These are phyloP conservation scores for Podarcis cretensis DNA, from an alignment of 2,113 vertebrate genomes.

Conservation along the genomic window DNA sequence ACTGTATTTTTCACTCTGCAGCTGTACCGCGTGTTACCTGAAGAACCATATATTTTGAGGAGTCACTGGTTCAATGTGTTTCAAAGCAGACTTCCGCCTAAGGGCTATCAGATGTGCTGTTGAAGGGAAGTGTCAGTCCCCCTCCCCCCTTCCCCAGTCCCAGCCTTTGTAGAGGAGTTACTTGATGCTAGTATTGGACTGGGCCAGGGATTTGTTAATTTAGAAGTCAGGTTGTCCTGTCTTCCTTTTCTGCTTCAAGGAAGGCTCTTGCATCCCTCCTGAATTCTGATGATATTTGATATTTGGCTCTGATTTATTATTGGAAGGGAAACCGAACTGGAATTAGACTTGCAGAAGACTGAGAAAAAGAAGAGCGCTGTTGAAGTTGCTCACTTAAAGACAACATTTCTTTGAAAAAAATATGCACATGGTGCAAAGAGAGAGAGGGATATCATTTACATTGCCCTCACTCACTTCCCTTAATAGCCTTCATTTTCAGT, in stretches of 20 bases:
- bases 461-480: not conserved
- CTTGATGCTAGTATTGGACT: not conserved
- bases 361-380: not conserved
- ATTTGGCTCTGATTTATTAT: not conserved
- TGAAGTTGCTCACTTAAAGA: no score
- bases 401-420: not conserved
- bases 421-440: not conserved
- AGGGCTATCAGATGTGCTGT: conserved; percentile 33
- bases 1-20: not conserved
- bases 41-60: conserved; percentile 25
- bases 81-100: conserved; percentile 34
- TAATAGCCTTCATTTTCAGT: not conserved
- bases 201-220: conserved; percentile 21
- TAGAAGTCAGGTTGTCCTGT: conserved; percentile 3
- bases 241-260: conserved; percentile 11
- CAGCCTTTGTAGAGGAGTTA: not conserved
- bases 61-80: conserved; percentile 35
- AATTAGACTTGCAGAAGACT: not conserved
- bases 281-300: not conserved
- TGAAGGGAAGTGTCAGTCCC: not conserved
- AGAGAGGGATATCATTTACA: not conserved
- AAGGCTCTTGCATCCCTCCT: not conserved
- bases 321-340: not conserved
- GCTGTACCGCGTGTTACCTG: conserved; percentile 30
- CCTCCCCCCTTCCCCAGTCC: conserved; percentile 12